phyloP scores from a whole-genome alignment of 2,888 invertebrate species.

The Leistus spinibarbis region DNA sequence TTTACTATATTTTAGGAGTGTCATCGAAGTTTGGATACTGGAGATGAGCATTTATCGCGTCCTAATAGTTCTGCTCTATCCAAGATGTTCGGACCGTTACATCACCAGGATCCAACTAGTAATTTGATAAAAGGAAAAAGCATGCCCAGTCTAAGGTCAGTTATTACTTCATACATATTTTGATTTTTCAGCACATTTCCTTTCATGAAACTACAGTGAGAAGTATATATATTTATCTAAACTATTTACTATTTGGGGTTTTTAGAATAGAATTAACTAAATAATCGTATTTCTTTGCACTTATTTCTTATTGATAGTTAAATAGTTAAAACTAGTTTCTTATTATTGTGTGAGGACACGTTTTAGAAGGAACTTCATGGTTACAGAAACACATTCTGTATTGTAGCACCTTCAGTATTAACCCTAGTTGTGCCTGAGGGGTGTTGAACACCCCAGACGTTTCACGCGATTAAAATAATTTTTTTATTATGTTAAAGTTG shows the following conservation, averaged over 20 bases:
- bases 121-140: slow-evolving; percentile 93
- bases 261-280: neutral
- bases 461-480: too few species aligned
- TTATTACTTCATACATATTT: neutral
- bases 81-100: slow-evolving; percentile 57
- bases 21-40: slow-evolving; percentile 81
- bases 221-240: neutral
- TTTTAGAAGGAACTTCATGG: too few species aligned
- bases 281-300: neutral
- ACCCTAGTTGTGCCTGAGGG: too few species aligned
- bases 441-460: too few species aligned
- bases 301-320: neutral
- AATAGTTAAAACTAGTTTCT: too few species aligned
- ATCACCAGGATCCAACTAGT: slow-evolving; percentile 56
- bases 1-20: slow-evolving; percentile 65
- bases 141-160: slow-evolving; percentile 93
- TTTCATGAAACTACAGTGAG: neutral
- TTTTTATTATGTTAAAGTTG: too few species aligned
- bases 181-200: slow-evolving; percentile 1
- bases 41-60: slow-evolving; percentile 75
- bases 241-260: neutral
- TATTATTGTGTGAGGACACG: too few species aligned
- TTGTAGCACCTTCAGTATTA: too few species aligned
- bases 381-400: too few species aligned
- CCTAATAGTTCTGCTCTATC: slow-evolving; percentile 73